These are phyloP conservation scores for Meliscaeva auricollis DNA, from an alignment of 2,888 invertebrate species.

Conservation along the genomic window DNA sequence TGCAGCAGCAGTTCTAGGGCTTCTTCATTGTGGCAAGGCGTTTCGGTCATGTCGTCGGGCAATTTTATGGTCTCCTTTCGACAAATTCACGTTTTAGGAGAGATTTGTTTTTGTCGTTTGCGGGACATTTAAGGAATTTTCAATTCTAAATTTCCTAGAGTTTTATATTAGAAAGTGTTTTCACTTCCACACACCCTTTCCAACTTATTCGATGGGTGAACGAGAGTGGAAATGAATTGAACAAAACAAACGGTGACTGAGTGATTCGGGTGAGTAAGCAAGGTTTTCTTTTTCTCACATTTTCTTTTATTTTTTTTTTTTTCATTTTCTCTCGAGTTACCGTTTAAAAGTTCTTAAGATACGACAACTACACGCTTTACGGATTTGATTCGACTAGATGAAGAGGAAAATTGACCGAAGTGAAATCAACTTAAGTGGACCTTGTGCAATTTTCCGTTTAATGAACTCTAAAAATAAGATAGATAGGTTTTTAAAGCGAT, in stretches of 20 bases:
- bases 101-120: constrained; percentile 72
- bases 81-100: constrained; percentile 65
- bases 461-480: constrained; percentile 38
- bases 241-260: constrained; percentile 27
- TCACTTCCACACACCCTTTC: neutral
- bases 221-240: neutral
- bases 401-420: constrained; percentile 58
- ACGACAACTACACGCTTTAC: constrained; percentile 13
- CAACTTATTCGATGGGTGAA: neutral
- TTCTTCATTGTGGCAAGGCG: constrained; percentile 19
- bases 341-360: constrained; percentile 21
- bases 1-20: neutral
- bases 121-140: constrained; percentile 61
- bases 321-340: neutral
- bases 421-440: constrained; percentile 57
- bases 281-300: neutral
- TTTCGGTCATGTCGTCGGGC: constrained; percentile 50
- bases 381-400: constrained; percentile 45
- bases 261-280: constrained; percentile 62
- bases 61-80: constrained; percentile 65
- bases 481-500: neutral
- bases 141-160: constrained; percentile 55
- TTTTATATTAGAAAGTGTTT: constrained; percentile 56
- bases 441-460: constrained; percentile 53
- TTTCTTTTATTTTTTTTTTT: neutral